Evolutionary conservation across 2,113 vertebrate genomes (phyloP), one percentile per base, ranked within the genome.

Genomic region (Gallinago media): DNA sequence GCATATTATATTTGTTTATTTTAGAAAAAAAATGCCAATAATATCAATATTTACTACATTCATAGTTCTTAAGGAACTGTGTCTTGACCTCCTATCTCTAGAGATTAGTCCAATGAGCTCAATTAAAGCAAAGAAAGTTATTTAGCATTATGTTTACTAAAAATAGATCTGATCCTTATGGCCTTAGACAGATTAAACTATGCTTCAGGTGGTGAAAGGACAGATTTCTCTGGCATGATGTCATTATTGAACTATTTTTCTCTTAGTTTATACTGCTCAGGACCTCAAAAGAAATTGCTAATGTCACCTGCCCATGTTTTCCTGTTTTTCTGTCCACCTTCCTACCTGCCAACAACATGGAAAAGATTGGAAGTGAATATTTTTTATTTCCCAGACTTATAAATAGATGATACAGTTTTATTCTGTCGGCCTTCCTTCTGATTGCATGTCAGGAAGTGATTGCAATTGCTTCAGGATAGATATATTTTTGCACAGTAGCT

Each of bases 61-160:
- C 9, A 3, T 54, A 55, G n/a, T 73, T 89, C 67, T 82, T 83
- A 79, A 70, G 46, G 42, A 88, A 55, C 22, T 67, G 25, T 70
- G 27, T 46, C 67, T 89, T 79, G 46, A 62, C 92, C 54, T 67
- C 25, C 19, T 79, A 3, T 76, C 54, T 93, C 65, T 66, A 80
- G 62, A 50, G 54, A 80, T 94, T 85, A 89, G 22, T 70, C 47
- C 81, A 92, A 50, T 85, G 54, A 89, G 38, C 40, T 95, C 49
- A 79, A 54, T 89, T 89, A 92, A 88, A 89, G 38, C 66, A 91
- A 96, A 92, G 77, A 92, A 94, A 89, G 81, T 86, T 93, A 92
- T 97, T 92, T 74, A 80, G 63, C 50, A 38, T 94, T 85, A 79
- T 17, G 36, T 62, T 93, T 82, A 8, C 91, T 95, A 88, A 92